Evolutionary conservation across 1,140 invertebrate genomes (phyloP).

Genomic region (Delia radicum): DNA sequence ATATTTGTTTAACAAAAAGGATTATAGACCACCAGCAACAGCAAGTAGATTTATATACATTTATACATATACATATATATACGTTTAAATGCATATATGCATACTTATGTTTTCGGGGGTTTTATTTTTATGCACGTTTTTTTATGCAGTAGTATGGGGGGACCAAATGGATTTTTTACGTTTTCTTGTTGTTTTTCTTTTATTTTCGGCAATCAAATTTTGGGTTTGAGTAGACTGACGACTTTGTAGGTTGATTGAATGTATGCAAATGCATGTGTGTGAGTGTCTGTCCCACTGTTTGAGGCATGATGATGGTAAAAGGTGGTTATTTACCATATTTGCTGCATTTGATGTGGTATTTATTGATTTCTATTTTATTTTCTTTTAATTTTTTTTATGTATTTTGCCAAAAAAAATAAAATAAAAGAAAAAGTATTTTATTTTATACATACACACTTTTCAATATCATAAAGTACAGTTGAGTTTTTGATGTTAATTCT

Average conservation of each 20-base stretch:
- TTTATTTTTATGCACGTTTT: neutral
- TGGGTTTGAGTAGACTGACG: neutral
- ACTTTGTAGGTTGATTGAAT: neutral
- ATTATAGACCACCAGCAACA: neutral
- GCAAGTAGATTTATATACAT: neutral
- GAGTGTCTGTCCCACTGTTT: constrained; percentile 27
- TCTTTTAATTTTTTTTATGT: constrained; percentile 10
- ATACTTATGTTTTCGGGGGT: neutral
- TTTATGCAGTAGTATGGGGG: neutral
- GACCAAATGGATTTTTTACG: neutral
- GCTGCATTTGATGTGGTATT: constrained; percentile 18
- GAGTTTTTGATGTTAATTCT: neutral
- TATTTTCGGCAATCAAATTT: neutral
- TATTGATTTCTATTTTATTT: constrained; percentile 24
- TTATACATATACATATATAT: neutral
- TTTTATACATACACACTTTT: neutral
- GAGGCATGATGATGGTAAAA: constrained; percentile 19
- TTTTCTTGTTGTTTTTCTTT: neutral
- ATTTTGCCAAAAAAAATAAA: neutral
- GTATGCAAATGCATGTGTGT: constrained; percentile 23
- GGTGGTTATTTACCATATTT: constrained; percentile 19
- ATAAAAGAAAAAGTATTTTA: neutral
- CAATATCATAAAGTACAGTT: constrained; percentile 8
- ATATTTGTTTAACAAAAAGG: neutral
- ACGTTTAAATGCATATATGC: neutral